phyloP scores from a whole-genome alignment of 2,113 vertebrate genomes.

The Gopherus flavomarginatus region DNA sequence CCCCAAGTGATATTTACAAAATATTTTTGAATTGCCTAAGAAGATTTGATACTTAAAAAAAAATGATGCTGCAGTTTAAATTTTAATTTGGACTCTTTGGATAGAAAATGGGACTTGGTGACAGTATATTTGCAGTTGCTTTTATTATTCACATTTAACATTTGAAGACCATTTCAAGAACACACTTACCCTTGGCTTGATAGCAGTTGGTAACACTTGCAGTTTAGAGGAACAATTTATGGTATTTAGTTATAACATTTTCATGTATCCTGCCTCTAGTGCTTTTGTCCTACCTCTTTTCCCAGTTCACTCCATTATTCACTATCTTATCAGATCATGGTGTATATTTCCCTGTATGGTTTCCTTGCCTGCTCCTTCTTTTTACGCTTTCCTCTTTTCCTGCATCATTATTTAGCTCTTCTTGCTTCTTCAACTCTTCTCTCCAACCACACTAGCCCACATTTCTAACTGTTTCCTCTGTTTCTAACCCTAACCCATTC shows the following conservation, averaged over 20 bases:
- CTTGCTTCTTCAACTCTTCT: constrained; percentile 2
- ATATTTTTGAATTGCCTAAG: neutral
- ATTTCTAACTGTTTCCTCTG: neutral
- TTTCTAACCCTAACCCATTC: neutral
- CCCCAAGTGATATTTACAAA: neutral
- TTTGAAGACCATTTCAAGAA: no score
- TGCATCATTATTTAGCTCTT: constrained; percentile 37
- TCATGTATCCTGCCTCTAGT: neutral
- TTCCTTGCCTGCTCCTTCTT: neutral
- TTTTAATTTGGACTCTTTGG: no score
- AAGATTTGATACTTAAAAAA: neutral
- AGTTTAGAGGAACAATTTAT: neutral
- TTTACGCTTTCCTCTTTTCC: constrained; percentile 55
- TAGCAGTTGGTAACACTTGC: no score
- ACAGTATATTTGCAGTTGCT: no score
- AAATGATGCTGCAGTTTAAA: neutral
- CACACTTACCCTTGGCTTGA: no score
- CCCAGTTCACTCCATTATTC: neutral
- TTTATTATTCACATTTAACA: no score
- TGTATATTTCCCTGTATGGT: neutral
- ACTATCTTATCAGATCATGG: neutral
- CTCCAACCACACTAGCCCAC: neutral
- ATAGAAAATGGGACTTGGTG: no score
- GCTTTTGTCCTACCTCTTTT: constrained; percentile 51
- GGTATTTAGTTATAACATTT: neutral